A percentile compares a stretch with the other conserved stretches of the same genome.
Evolutionary conservation across 2,888 invertebrate species (phyloP).

Genomic region (Gryllus longicercus): DNA sequence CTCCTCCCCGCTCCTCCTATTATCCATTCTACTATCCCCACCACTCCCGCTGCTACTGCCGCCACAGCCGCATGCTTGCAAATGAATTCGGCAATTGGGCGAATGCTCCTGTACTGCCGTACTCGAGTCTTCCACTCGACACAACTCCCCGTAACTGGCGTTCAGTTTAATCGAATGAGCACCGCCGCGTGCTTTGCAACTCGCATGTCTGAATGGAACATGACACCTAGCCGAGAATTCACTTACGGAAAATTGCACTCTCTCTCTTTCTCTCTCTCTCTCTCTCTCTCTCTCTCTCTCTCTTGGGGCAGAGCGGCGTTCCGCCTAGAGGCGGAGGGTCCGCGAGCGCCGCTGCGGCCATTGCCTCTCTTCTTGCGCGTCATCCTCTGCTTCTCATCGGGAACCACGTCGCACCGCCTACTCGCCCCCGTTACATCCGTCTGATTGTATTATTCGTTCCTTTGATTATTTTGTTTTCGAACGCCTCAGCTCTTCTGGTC

Average conservation of each 20-base stretch:
- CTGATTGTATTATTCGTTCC: too few species aligned
- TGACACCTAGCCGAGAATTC: neutral
- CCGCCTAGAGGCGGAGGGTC: too few species aligned
- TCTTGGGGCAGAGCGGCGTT: too few species aligned
- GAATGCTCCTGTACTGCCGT: neutral
- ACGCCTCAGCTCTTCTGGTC: too few species aligned
- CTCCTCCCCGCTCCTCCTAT: too few species aligned
- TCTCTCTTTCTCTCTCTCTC: neutral
- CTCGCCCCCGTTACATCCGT: too few species aligned
- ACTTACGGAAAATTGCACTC: neutral
- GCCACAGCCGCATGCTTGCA: too few species aligned
- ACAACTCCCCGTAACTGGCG: neutral
- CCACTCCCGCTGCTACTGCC: too few species aligned
- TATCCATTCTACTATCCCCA: too few species aligned
- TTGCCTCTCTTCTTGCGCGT: neutral
- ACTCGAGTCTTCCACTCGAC: neutral
- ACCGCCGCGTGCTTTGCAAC: neutral
- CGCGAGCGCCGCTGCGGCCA: neutral
- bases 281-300: neutral
- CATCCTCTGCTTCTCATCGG: neutral
- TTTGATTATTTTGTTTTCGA: too few species aligned
- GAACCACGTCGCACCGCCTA: too few species aligned
- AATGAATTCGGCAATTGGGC: too few species aligned
- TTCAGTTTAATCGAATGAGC: slow-evolving; percentile 17
- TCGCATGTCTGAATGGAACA: slow-evolving; percentile 17